These are phyloP conservation scores for Ditula angustiorana DNA, from an alignment of 2,888 invertebrate genomes.

Conservation along the genomic window DNA sequence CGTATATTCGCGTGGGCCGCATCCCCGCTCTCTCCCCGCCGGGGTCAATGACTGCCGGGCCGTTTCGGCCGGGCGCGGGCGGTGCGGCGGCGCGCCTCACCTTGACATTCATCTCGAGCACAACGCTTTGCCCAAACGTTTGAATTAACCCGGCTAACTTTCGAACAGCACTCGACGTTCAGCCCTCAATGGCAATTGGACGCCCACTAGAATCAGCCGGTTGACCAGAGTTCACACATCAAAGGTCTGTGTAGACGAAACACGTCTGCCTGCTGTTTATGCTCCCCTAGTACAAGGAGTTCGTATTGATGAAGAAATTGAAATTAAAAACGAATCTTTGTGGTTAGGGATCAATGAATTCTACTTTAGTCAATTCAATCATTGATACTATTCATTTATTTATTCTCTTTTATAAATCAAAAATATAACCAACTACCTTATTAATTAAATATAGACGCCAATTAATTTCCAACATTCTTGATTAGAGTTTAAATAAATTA, in stretches of 20 bases:
- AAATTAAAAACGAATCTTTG: slow-evolving; percentile 34
- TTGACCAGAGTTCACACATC: slow-evolving; percentile 46
- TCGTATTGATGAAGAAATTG: slow-evolving; percentile 41
- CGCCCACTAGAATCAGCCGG: slow-evolving; percentile 55
- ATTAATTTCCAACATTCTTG: not conserved
- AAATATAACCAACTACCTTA: not conserved
- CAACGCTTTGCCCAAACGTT: slow-evolving; percentile 78
- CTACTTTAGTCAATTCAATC: slow-evolving; percentile 2
- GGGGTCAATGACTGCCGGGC: slow-evolving; percentile 80
- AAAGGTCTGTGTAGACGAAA: slow-evolving; percentile 46
- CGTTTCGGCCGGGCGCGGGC: slow-evolving; percentile 71
- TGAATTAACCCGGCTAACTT: slow-evolving; percentile 74
- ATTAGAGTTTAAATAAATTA: not conserved
- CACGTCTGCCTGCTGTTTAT: slow-evolving; percentile 49
- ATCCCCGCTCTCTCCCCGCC: slow-evolving; percentile 62
- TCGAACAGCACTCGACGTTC: slow-evolving; percentile 55
- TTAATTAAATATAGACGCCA: not conserved
- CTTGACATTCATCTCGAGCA: slow-evolving; percentile 85
- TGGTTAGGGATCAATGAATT: slow-evolving; percentile 31
- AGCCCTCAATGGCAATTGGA: slow-evolving; percentile 48
- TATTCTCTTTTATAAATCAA: too few relatives aligned
- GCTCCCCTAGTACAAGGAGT: slow-evolving; percentile 54
- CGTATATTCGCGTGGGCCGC: slow-evolving; percentile 82
- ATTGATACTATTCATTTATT: not conserved
- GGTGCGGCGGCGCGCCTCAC: slow-evolving; percentile 81